Percentiles rank a stretch among this genome's conserved stretches.
phyloP scores from a whole-genome alignment of 2,888 invertebrate genomes.

The Beris chalybata region DNA sequence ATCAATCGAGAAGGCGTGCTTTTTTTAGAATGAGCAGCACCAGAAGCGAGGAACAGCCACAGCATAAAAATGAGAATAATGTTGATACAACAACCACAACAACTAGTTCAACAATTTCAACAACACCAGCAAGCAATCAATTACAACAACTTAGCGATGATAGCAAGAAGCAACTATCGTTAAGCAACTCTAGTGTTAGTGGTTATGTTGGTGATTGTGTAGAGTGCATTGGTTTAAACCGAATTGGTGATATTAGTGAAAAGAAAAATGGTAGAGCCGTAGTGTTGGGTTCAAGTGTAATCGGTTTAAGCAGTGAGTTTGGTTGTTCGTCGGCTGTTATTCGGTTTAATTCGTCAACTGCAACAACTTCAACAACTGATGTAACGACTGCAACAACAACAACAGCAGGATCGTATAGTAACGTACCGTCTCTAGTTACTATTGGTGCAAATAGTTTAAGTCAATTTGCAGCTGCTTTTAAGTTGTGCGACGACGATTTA shows the following conservation, averaged over 20 bases:
- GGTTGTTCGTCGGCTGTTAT: neutral
- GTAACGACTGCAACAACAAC: conserved; percentile 1
- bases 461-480: conserved; percentile 55
- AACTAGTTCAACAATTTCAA: neutral
- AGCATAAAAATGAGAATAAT: conserved; percentile 11
- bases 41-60: neutral
- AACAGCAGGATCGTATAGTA: neutral
- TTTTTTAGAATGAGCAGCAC: conserved; percentile 35
- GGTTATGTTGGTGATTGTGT: neutral
- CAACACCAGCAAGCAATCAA: conserved; percentile 13
- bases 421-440: neutral
- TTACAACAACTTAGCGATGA: neutral
- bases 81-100: conserved; percentile 14
- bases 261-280: conserved; percentile 16
- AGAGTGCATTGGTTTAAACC: neutral
- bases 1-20: conserved; percentile 20
- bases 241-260: conserved; percentile 14
- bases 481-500: conserved; percentile 55
- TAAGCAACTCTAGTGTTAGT: neutral
- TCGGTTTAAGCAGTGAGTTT: conserved; percentile 15
- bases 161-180: neutral
- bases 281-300: neutral
- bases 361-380: conserved; percentile 2
- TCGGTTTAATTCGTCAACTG: neutral
- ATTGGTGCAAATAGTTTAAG: conserved; percentile 53